Conservation (phyloP, 2,797 vertebrate species). For the Coccyzus lansbergi region DNA sequence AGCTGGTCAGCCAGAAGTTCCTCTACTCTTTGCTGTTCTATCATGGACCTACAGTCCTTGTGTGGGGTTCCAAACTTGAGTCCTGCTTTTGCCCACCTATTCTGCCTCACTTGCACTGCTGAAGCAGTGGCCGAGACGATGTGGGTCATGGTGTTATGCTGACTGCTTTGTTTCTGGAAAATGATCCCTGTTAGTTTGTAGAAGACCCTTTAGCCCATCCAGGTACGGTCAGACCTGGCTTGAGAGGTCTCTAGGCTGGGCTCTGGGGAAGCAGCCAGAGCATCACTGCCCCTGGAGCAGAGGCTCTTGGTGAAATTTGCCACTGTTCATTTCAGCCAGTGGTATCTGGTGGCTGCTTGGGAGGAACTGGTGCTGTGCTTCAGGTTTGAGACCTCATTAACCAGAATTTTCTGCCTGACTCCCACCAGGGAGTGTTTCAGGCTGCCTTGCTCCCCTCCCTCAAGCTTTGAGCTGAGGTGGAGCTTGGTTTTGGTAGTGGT, state of each 20-base stretch:
- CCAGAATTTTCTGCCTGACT: background rate
- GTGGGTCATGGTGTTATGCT: fast-evolving
- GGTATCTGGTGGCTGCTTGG: fast-evolving
- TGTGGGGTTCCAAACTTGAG: background rate
- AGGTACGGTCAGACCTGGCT: background rate
- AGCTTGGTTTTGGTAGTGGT: background rate
- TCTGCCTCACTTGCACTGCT: fast-evolving
- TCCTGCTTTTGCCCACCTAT: background rate
- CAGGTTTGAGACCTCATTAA: background rate
- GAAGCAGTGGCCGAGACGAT: background rate
- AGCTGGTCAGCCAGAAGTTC: background rate
- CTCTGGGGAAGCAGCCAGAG: background rate
- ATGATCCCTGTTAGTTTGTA: background rate
- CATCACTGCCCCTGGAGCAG: background rate
- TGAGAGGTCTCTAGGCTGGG: background rate
- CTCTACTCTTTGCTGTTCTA: background rate
- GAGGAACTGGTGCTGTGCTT: background rate
- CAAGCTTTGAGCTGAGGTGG: background rate
- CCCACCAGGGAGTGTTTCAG: background rate
- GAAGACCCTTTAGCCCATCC: background rate
- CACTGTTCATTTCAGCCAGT: fast-evolving
- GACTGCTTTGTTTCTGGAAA: background rate
- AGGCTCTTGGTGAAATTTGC: fast-evolving
- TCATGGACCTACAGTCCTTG: background rate
- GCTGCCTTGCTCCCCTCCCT: background rate